Conservation (phyloP, 92 coral and sea anemone genomes). For the Chrysogorgia sp. region DNA sequence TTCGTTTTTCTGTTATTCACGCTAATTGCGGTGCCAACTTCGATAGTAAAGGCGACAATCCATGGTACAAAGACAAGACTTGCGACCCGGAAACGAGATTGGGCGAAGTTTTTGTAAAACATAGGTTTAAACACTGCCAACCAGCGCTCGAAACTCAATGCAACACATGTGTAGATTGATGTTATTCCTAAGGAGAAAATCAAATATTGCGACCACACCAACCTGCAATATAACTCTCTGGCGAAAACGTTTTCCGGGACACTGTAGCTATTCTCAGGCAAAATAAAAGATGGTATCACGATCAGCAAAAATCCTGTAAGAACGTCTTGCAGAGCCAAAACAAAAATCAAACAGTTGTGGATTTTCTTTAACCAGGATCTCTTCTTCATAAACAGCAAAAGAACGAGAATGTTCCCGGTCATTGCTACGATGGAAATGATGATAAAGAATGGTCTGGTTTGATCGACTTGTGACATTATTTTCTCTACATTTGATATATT, state of each 20-base stretch:
- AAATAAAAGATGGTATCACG: not conserved
- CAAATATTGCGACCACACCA: slow-evolving; percentile 27
- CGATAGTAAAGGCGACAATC: not conserved
- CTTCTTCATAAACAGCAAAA: slow-evolving; percentile 7
- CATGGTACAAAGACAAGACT: not conserved
- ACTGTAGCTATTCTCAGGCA: not conserved
- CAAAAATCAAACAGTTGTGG: slow-evolving; percentile 25
- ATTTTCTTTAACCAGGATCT: slow-evolving; percentile 18
- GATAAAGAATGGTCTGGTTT: too few relatives aligned
- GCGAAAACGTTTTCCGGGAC: not conserved
- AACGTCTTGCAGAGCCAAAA: slow-evolving; percentile 19
- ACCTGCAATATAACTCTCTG: slow-evolving; percentile 5
- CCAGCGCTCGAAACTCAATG: slow-evolving; percentile 30
- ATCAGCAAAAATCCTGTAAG: not conserved
- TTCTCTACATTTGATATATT: too few relatives aligned
- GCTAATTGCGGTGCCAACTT: not conserved
- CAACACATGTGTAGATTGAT: slow-evolving; percentile 23
- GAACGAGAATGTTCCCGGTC: not conserved
- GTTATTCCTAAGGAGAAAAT: slow-evolving; percentile 16
- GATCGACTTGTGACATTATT: too few relatives aligned
- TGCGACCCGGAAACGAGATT: not conserved
- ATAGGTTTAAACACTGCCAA: slow-evolving; percentile 22
- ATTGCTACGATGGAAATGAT: slow-evolving; percentile 11
- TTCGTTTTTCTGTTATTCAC: not conserved
- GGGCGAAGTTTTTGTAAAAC: not conserved